These are phyloP conservation scores for Montipora foliosa DNA, from an alignment of 64 coral and sea anemone species.

Conservation along the genomic window DNA sequence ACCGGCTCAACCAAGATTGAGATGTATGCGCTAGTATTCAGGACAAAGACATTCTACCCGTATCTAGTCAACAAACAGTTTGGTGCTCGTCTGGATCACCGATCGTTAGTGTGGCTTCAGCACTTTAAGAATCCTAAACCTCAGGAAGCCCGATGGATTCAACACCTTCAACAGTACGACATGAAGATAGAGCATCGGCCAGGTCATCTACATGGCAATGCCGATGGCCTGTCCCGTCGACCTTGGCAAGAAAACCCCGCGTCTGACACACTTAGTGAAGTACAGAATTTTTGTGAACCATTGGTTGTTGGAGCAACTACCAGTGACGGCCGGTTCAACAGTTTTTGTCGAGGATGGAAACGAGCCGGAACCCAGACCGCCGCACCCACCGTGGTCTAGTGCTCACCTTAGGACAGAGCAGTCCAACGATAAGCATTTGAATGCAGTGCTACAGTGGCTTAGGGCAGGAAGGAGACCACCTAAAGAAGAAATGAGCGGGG, in stretches of 20 bases:
- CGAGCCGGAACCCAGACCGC: not conserved
- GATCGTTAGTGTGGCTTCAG: slow-evolving; percentile 47
- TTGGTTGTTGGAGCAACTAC: slow-evolving; percentile 3
- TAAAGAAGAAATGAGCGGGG: not conserved
- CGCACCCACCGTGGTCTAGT: not conserved
- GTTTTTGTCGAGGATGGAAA: not conserved
- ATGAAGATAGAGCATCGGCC: slow-evolving; percentile 69
- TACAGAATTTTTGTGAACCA: not conserved
- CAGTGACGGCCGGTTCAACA: not conserved
- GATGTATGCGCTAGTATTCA: slow-evolving; percentile 48
- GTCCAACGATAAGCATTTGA: not conserved
- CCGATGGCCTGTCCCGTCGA: no score
- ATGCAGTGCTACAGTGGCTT: not conserved
- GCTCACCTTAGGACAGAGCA: not conserved
- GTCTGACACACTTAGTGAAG: not conserved
- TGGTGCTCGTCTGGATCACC: slow-evolving; percentile 44
- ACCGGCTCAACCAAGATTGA: slow-evolving; percentile 66
- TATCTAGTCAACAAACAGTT: slow-evolving; percentile 64
- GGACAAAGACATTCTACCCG: slow-evolving; percentile 21
- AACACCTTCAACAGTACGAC: slow-evolving; percentile 59
- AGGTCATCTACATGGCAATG: no score
- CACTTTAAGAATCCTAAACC: slow-evolving; percentile 64
- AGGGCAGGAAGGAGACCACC: no score
- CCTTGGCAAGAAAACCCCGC: no score
- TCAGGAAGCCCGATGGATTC: slow-evolving; percentile 65